Evolutionary conservation across 2,797 vertebrate genomes (phyloP), one percentile per base, ranked within the genome.

Genomic region (Valencia hispanica): DNA sequence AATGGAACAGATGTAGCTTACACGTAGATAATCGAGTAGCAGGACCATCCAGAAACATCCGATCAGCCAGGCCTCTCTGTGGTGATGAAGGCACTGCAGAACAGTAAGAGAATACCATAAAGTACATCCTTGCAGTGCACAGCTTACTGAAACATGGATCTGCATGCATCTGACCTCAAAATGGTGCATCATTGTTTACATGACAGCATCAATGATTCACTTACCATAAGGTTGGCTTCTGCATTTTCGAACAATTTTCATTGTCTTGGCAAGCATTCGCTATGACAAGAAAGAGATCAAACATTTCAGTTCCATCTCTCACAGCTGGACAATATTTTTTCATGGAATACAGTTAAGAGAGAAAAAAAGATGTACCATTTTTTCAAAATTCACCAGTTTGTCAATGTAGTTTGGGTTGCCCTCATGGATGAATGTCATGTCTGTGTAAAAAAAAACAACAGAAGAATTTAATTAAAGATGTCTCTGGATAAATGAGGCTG

Each of bases 371-470:
- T 96, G 95, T 88, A 99, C 98, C 97, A 99, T 97, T 93, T 99
- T 99, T 93, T 99, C 98, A 77, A 99, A 99, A 91, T 99, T 99
- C 89, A 99, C 96, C 90, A 99, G 89, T 83, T 96, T 97, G 57
- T 99, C 97, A 0, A 96, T 91, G n/a, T 96, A 92, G 6, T 95
- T 99, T 83, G 93, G 94, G n/a, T 99, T 99, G 68, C 98, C 98
- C 77, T 99, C 97, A 0, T 99, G 97, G 92, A 99, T 98, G 90
- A 99, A 99, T 0, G 98, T 99, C 96, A 99, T 96, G 79, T 99
- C 98, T 99, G 87, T 5, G 14, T 10, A 75, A 15, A 66, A 61
- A 74, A 2, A 22, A 25, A 3, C 6, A 74, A 41, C 22, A 83
- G 43, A 72, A 51, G 0, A 25, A 68, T 72, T 68, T 14, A 59